Percentiles rank a stretch among this genome's conserved stretches.
Conservation (phyloP, 2,113 vertebrate genomes). For the Phalacrocorax carbo region DNA sequence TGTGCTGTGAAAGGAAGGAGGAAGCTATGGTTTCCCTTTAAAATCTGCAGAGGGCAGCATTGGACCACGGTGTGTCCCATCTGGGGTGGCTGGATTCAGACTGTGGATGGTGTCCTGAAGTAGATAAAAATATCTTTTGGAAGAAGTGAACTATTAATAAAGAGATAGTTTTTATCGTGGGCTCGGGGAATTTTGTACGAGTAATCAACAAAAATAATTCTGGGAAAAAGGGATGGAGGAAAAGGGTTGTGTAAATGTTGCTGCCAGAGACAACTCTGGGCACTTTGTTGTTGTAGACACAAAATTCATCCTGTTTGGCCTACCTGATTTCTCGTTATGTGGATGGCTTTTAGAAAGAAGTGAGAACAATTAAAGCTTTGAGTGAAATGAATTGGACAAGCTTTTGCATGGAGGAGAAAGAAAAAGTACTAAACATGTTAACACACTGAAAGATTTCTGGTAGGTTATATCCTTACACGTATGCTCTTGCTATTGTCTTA, state of each 20-base stretch:
- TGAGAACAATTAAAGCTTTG: background rate
- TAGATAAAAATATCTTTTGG: background rate
- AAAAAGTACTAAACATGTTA: background rate
- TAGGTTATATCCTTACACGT: background rate
- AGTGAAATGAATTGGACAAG: background rate
- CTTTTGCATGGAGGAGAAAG: background rate
- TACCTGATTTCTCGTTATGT: background rate
- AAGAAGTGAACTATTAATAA: constrained; percentile 4
- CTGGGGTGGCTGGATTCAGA: background rate
- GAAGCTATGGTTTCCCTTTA: background rate
- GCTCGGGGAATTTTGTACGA: background rate
- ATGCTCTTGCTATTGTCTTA: background rate
- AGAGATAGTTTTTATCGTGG: background rate
- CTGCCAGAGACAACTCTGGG: background rate
- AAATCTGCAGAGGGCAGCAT: constrained; percentile 51
- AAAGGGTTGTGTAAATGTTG: background rate
- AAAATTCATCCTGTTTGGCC: background rate
- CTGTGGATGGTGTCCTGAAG: background rate
- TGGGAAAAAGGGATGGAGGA: background rate
- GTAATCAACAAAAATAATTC: background rate
- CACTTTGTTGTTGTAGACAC: background rate
- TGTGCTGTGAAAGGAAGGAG: background rate
- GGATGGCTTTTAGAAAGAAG: background rate
- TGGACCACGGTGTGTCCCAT: background rate
- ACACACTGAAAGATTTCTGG: background rate